These are phyloP conservation scores for Tiliacea citrago DNA, from an alignment of 2,888 invertebrate species.

Conservation along the genomic window DNA sequence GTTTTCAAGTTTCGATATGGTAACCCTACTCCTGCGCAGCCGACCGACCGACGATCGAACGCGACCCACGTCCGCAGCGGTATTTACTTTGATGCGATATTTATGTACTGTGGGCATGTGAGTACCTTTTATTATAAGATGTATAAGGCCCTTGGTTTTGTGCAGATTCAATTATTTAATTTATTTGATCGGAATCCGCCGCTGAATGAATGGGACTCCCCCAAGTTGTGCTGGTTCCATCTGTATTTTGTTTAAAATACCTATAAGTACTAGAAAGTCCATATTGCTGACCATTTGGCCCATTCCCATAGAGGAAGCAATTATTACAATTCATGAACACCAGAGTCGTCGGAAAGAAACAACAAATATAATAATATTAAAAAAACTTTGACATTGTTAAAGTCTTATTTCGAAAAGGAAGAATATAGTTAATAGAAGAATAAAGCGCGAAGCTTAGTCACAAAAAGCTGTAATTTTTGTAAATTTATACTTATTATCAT, in stretches of 20 bases:
- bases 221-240: background rate
- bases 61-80: slow-evolving; percentile 58
- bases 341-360: background rate
- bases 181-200: slow-evolving; percentile 6
- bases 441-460: no score
- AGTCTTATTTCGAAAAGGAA: no score
- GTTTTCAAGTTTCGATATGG: background rate
- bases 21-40: slow-evolving; percentile 52
- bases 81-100: slow-evolving; percentile 60
- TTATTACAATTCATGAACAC: background rate
- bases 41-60: slow-evolving; percentile 37
- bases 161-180: slow-evolving; percentile 39
- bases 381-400: no score
- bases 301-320: background rate
- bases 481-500: no score
- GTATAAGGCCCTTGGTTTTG: slow-evolving; percentile 19
- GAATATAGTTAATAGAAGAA: no score
- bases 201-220: slow-evolving; percentile 20
- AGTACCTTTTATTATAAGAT: slow-evolving; percentile 36
- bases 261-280: background rate
- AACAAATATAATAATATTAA: no score
- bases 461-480: no score
- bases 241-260: background rate
- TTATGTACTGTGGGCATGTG: slow-evolving; percentile 46
- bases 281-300: background rate